A percentile compares a stretch with the other conserved stretches of the same genome.
phyloP scores from a whole-genome alignment of 2,797 vertebrate genomes.

The Valencia hispanica region DNA sequence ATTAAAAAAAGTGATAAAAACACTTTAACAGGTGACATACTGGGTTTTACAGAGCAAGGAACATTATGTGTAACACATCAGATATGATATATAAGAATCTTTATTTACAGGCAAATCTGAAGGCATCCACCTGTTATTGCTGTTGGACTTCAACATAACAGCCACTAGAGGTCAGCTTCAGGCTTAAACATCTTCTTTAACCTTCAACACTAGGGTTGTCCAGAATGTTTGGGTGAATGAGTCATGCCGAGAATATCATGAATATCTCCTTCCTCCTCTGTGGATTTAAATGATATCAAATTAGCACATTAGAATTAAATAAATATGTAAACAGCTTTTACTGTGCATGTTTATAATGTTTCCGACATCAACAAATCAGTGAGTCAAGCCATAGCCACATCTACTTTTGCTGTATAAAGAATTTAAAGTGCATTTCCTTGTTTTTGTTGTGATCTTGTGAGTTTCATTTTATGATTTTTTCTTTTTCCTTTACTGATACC shows the following conservation, averaged over 20 bases:
- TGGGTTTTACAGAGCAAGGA: conserved; percentile 21
- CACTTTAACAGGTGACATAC: not conserved
- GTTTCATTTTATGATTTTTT: not conserved
- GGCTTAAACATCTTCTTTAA: not conserved
- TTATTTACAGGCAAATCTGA: conserved; percentile 3
- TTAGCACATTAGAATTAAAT: not conserved
- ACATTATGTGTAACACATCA: not conserved
- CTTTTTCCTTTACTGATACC: not conserved
- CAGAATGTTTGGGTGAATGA: not conserved
- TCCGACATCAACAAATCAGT: conserved; percentile 23
- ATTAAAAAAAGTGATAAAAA: not conserved
- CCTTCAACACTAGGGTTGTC: conserved; percentile 4
- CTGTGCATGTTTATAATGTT: conserved; percentile 16
- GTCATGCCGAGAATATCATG: not conserved
- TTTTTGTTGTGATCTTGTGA: not conserved
- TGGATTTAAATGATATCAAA: conserved; percentile 9
- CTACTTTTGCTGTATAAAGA: not conserved
- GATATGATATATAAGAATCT: not conserved
- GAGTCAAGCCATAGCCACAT: conserved; percentile 9
- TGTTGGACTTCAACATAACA: not conserved
- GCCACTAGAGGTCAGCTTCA: conserved; percentile 18
- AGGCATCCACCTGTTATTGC: conserved; percentile 3
- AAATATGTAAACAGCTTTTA: conserved; percentile 35
- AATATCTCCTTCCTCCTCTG: not conserved
- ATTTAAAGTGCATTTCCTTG: conserved; percentile 55